phyloP scores from a whole-genome alignment of 2,888 invertebrate species.

The Meiosimyza platycephala region DNA sequence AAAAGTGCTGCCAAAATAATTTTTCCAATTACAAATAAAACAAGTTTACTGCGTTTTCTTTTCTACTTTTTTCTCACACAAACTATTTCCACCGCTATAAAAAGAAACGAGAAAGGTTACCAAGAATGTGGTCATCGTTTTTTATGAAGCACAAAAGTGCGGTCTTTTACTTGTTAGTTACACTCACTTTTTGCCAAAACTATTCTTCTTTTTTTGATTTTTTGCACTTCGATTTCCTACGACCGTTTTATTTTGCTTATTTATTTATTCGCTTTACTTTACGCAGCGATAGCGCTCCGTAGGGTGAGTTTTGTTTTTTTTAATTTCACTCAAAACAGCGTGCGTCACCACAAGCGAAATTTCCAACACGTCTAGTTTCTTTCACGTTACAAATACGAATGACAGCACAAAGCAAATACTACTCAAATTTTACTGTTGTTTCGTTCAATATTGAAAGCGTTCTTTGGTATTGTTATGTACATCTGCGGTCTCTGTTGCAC shows the following conservation, averaged over 20 bases:
- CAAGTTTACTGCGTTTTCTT: too few species aligned
- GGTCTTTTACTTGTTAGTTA: too few species aligned
- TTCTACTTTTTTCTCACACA: too few species aligned
- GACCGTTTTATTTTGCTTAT: not conserved
- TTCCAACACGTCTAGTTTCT: not conserved
- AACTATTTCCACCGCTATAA: too few species aligned
- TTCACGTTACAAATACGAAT: constrained; percentile 26
- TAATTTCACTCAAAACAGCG: constrained; percentile 4
- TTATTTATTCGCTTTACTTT: not conserved
- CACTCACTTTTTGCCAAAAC: not conserved
- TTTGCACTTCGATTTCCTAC: not conserved
- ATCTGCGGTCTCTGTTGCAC: not conserved
- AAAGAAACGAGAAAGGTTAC: too few species aligned
- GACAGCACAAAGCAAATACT: constrained; percentile 2
- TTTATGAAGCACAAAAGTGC: too few species aligned
- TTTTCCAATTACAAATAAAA: too few species aligned
- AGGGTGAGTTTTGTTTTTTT: not conserved
- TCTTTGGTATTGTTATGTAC: too few species aligned
- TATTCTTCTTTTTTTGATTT: not conserved
- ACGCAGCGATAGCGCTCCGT: constrained; percentile 15
- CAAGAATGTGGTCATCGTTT: too few species aligned
- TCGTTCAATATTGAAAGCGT: constrained; percentile 5
- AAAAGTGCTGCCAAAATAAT: too few species aligned
- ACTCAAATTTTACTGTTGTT: not conserved
- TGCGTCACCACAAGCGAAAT: not conserved